Evolutionary conservation across 1,140 invertebrate species (phyloP).

Genomic region (Streblospio benedicti): DNA sequence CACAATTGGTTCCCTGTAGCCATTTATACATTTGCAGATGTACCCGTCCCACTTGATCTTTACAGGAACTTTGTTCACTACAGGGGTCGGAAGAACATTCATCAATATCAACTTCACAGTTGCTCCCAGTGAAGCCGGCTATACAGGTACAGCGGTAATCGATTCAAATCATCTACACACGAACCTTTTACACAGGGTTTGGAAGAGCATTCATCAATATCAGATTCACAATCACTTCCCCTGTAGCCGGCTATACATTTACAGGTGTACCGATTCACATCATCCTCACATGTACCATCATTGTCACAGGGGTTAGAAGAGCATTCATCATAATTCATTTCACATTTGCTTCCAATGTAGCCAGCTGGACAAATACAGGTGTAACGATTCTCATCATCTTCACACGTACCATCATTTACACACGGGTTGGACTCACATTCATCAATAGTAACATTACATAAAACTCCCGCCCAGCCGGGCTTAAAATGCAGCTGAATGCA

Average conservation of each 20-base stretch:
- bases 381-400: constrained; percentile 49
- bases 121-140: constrained; percentile 15
- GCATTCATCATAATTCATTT: constrained; percentile 48
- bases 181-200: constrained; percentile 39
- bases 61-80: constrained; percentile 58
- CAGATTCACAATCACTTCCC: too few relatives aligned
- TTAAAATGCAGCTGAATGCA: not conserved
- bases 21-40: constrained; percentile 78
- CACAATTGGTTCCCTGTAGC: constrained; percentile 79
- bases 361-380: constrained; percentile 18
- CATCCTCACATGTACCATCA: not conserved
- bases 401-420: constrained; percentile 4
- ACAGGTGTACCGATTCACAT: too few relatives aligned
- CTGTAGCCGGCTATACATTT: too few relatives aligned
- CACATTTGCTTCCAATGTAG: constrained; percentile 13
- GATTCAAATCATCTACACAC: too few relatives aligned
- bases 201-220: constrained; percentile 36
- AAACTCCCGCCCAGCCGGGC: not conserved
- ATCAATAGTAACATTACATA: not conserved
- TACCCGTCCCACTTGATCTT: constrained; percentile 46
- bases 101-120: constrained; percentile 59
- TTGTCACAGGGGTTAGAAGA: not conserved
- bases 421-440: constrained; percentile 7
- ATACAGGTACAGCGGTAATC: constrained; percentile 19
- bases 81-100: constrained; percentile 63